Evolutionary conservation across 2,113 vertebrate species (phyloP), one percentile per base, ranked within the genome.

Genomic region (Prinia subflava): DNA sequence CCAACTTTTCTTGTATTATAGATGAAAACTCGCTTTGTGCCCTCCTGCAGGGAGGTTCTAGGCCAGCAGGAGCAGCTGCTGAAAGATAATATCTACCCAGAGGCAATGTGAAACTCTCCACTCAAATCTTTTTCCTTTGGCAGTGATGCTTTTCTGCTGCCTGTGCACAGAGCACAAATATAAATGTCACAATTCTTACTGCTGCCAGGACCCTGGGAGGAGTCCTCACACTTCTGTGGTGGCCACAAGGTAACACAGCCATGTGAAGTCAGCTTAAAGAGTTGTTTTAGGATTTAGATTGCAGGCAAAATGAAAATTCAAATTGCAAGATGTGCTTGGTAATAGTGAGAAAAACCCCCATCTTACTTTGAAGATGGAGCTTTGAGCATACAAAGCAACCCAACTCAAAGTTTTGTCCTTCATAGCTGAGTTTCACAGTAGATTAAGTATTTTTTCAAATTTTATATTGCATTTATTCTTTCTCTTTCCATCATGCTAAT

Each of bases 261-360:
- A 73, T 27, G 44, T 20, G 47, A 94, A 97, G 30, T 87, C 87
- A 89, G 16, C 35, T 80, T 85, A 63, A 92, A 89, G 42, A 64
- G 24, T 25, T 82, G 13, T 46, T 88, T 30, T 37, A 88, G 39
- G 35, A 87, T 94, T 91, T 53, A 69, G 47, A 94, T 87, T 93
- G 83, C 31, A 37, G 68, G 39, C 63, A 91, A 95, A 83, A 95
- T 39, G n/a, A 81, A 96, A 95, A 87, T 30, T 87, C 74, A 79
- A 95, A 20, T 6, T 96, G 90, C 46, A 94, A 73, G 83, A 92
- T 70, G 25, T 17, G 60, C 52, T 71, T 83, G 49, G 68, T 41
- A 64, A 70, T 2, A 83, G 18, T n/a, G 13, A 59, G 49, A 2
- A 68, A 76, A 70, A 69, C 13, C 3, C 6, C 35, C 33, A n/a